These are phyloP conservation scores for Protonemura montana DNA, from an alignment of 2,888 invertebrate species.

Conservation along the genomic window DNA sequence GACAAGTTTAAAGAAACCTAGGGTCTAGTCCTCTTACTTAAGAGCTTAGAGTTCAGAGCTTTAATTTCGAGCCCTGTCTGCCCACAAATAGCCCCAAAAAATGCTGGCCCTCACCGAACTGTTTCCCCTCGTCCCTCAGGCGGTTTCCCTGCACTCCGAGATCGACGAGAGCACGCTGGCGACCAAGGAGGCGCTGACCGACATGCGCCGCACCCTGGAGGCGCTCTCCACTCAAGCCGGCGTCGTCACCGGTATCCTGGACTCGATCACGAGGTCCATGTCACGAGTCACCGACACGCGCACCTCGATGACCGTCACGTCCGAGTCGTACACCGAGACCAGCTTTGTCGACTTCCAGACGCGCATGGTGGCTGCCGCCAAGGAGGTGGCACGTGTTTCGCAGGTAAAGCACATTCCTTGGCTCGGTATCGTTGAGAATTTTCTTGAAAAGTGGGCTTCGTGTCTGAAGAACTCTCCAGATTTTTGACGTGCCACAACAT, in stretches of 20 bases:
- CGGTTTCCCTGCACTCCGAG: conserved; percentile 78
- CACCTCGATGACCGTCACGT: conserved; percentile 69
- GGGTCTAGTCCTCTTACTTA: no score
- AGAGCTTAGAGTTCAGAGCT: no score
- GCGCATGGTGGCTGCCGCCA: conserved; percentile 92
- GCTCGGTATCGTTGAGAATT: no score
- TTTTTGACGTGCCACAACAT: no score
- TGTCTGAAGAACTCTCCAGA: no score
- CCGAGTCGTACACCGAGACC: conserved; percentile 60
- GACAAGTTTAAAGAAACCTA: no score
- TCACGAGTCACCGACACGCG: conserved; percentile 79
- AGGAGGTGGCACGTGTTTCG: conserved; percentile 90
- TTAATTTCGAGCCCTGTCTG: no score
- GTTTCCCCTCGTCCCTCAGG: conserved; percentile 62
- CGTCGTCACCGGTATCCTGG: conserved; percentile 87
- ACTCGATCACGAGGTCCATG: conserved; percentile 89
- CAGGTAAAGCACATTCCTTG: conserved; percentile 74
- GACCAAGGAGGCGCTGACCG: conserved; percentile 81
- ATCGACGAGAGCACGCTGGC: conserved; percentile 83
- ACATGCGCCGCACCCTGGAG: conserved; percentile 81
- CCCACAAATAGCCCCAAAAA: no score
- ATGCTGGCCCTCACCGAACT: no score
- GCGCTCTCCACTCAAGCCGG: conserved; percentile 87
- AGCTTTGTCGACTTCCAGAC: conserved; percentile 97
- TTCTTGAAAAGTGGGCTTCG: no score